phyloP scores from a whole-genome alignment of 37 sponge, comb jelly and placozoan species.

The Geodia barretti region DNA sequence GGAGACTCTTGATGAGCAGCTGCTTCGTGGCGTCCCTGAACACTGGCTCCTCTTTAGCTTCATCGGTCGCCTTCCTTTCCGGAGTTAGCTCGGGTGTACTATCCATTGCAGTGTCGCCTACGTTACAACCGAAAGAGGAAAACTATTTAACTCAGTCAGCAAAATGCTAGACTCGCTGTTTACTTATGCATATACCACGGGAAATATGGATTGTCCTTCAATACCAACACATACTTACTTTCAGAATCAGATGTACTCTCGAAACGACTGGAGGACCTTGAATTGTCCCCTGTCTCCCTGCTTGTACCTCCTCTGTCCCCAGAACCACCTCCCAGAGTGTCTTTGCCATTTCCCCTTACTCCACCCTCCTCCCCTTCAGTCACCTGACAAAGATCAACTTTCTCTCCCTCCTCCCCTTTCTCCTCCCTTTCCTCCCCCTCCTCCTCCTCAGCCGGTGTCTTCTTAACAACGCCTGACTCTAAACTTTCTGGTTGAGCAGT shows the following conservation, averaged over 20 bases:
- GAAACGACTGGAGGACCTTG: too few relatives aligned
- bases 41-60: too few relatives aligned
- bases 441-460: slow-evolving; percentile 23
- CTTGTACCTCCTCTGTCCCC: neutral
- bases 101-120: too few relatives aligned
- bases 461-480: too few relatives aligned
- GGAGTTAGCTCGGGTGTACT: too few relatives aligned
- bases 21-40: slow-evolving; percentile 75
- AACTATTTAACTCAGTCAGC: too few relatives aligned
- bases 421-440: slow-evolving; percentile 1
- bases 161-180: too few relatives aligned
- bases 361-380: slow-evolving; percentile 7
- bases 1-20: slow-evolving; percentile 64
- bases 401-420: slow-evolving; percentile 1
- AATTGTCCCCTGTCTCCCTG: slow-evolving; percentile 2
- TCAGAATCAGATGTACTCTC: neutral
- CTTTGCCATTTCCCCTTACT: slow-evolving; percentile 2
- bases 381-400: neutral
- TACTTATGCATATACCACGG: too few relatives aligned
- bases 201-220: neutral
- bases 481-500: too few relatives aligned
- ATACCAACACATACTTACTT: neutral
- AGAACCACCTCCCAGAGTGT: slow-evolving; percentile 3
- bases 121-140: too few relatives aligned
- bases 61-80: too few relatives aligned